Conservation (phyloP, 1,140 invertebrate genomes). For the Rhopalosiphum maidis region DNA sequence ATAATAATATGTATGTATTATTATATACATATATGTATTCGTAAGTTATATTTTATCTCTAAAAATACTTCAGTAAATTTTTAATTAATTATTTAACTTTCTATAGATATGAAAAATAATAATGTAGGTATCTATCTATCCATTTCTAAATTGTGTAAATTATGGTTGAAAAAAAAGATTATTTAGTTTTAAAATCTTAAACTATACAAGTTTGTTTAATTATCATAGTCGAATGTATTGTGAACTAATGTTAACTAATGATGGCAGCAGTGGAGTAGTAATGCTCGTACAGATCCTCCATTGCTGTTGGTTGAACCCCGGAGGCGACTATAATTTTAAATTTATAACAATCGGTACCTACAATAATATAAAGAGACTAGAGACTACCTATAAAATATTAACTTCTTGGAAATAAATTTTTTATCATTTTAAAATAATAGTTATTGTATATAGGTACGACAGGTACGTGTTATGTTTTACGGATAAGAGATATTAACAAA, state of each 20-base stretch:
- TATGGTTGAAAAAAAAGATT: background rate
- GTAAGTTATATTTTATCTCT: background rate
- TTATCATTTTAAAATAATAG: background rate
- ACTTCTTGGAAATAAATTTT: background rate
- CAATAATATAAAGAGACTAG: too few species aligned
- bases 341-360: background rate
- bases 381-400: background rate
- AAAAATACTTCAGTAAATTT: background rate
- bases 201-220: background rate
- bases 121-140: background rate
- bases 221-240: too few species aligned
- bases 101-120: background rate
- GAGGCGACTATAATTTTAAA: background rate
- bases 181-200: background rate
- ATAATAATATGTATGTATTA: background rate
- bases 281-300: too few species aligned
- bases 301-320: too few species aligned
- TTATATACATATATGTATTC: background rate
- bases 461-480: too few species aligned
- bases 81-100: background rate
- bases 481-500: too few species aligned
- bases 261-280: too few species aligned
- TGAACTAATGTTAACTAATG: too few species aligned
- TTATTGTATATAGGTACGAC: background rate
- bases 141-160: background rate